phyloP scores from a whole-genome alignment of 2,113 vertebrate genomes.

The Bubo blakistoni region DNA sequence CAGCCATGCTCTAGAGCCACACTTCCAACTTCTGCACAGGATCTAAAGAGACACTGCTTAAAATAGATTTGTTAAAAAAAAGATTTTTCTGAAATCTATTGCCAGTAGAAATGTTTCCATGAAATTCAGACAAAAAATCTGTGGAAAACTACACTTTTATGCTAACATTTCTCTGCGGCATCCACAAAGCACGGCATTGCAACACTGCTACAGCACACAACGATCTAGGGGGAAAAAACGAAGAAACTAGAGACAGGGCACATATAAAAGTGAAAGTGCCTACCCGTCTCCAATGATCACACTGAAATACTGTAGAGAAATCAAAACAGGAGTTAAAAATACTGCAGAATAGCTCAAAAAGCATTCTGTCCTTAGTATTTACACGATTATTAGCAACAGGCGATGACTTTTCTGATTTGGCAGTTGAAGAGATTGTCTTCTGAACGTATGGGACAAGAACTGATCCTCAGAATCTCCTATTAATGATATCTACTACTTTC shows the following conservation, averaged over 20 bases:
- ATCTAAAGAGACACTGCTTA: constrained; percentile 11
- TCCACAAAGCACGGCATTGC: constrained; percentile 8
- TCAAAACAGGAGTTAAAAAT: constrained; percentile 17
- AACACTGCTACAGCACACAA: constrained; percentile 32
- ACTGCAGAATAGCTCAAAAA: background rate
- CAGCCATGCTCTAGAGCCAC: background rate
- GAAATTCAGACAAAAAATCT: constrained; percentile 30
- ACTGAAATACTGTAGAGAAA: constrained; percentile 55
- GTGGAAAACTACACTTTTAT: background rate
- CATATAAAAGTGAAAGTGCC: constrained; percentile 38
- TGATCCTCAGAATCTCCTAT: background rate
- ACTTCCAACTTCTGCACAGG: background rate
- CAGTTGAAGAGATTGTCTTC: background rate
- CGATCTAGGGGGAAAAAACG: background rate
- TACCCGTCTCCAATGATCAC: constrained; percentile 41
- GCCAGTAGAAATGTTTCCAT: constrained; percentile 3
- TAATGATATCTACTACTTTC: background rate
- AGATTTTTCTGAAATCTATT: background rate
- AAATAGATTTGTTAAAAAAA: background rate
- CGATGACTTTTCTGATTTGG: background rate
- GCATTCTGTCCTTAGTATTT: background rate
- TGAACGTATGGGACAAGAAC: background rate
- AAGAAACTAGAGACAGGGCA: background rate
- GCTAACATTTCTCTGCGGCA: constrained; percentile 13
- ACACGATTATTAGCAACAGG: background rate